Evolutionary conservation across 2,113 vertebrate species (phyloP).

Genomic region (Eleginops maclovinus): DNA sequence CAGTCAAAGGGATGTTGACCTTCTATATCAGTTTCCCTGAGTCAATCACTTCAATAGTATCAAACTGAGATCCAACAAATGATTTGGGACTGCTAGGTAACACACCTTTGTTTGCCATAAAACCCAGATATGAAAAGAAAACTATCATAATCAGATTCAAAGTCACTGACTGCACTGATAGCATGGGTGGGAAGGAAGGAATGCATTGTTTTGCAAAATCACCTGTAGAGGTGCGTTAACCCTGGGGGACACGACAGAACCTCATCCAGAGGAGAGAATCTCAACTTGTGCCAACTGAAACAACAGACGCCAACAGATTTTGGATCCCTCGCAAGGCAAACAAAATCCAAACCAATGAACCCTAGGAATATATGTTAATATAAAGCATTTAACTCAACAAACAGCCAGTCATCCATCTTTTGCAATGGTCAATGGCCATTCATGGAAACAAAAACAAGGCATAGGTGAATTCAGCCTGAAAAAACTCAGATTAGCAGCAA

Average conservation of each 20-base stretch:
- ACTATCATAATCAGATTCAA: constrained; percentile 47
- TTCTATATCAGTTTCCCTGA: constrained; percentile 74
- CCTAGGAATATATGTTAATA: constrained; percentile 29
- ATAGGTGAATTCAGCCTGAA: constrained; percentile 19
- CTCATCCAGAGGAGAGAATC: constrained; percentile 47
- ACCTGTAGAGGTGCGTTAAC: constrained; percentile 21
- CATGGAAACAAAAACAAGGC: constrained; percentile 40
- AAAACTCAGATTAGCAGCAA: constrained; percentile 27
- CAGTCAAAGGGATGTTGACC: constrained; percentile 71
- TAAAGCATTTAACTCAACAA: constrained; percentile 32
- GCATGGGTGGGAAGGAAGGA: constrained; percentile 41
- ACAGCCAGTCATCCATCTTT: constrained; percentile 19
- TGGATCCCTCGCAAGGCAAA: constrained; percentile 62
- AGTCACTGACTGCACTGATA: constrained; percentile 34
- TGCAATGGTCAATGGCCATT: constrained; percentile 29
- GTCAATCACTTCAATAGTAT: constrained; percentile 71
- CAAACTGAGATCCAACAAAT: constrained; percentile 59
- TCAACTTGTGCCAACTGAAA: constrained; percentile 61
- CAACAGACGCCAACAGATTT: constrained; percentile 58
- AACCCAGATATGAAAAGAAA: constrained; percentile 32
- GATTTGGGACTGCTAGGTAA: constrained; percentile 38
- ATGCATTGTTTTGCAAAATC: constrained; percentile 56
- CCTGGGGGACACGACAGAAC: constrained; percentile 33
- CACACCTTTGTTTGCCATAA: constrained; percentile 60
- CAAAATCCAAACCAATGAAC: constrained; percentile 54